phyloP scores from a whole-genome alignment of 2,113 vertebrate species.

The Aptenodytes patagonicus region DNA sequence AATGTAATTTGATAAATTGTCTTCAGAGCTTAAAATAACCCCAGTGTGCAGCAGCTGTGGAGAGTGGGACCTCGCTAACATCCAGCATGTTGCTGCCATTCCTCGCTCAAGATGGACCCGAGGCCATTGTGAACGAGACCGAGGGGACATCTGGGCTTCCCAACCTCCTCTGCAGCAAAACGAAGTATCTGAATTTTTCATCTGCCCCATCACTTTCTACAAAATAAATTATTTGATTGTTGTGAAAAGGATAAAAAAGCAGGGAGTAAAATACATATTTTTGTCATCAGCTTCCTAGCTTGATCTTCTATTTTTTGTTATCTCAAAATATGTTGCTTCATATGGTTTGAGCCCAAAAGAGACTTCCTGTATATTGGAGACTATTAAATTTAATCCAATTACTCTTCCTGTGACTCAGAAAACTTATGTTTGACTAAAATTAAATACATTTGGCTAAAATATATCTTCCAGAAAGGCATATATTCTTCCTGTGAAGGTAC shows the following conservation, averaged over 20 bases:
- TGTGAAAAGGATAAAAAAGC: background rate
- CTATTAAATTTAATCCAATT: constrained; percentile 10
- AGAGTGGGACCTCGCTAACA: background rate
- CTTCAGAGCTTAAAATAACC: constrained; percentile 12
- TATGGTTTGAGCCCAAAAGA: background rate
- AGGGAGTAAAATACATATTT: background rate
- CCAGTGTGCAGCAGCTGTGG: background rate
- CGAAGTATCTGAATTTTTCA: background rate
- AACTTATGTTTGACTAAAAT: constrained; percentile 11
- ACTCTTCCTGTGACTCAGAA: background rate
- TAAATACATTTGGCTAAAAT: background rate
- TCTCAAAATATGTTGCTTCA: background rate
- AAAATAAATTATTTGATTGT: background rate
- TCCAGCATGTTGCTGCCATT: background rate
- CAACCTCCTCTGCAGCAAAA: background rate
- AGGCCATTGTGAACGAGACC: background rate
- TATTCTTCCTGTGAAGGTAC: background rate
- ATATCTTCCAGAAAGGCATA: background rate
- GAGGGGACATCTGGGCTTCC: background rate
- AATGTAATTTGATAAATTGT: constrained; percentile 24
- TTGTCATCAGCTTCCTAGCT: background rate
- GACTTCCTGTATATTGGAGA: background rate
- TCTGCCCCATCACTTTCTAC: background rate
- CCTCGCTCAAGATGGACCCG: rapidly evolving
- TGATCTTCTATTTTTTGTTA: background rate